Percentiles rank a stretch among this genome's conserved stretches.
These are phyloP conservation scores for Drosophila pseudotakahashii DNA, from an alignment of 2,888 invertebrate genomes.

Conservation along the genomic window DNA sequence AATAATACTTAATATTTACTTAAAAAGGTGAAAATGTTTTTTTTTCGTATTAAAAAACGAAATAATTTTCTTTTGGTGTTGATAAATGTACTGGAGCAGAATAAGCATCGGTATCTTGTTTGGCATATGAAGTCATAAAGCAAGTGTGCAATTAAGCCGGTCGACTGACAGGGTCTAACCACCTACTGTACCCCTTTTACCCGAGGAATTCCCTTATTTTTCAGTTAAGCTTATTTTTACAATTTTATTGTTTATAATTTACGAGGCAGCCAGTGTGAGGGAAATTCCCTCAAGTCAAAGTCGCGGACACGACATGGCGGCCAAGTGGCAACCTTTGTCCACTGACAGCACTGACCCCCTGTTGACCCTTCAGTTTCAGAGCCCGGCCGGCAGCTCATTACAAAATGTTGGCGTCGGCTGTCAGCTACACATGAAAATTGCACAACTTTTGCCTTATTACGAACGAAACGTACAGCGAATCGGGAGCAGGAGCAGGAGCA, in stretches of 20 bases:
- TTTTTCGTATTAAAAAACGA: too few relatives aligned
- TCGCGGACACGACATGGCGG: constrained; percentile 47
- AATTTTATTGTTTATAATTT: constrained; percentile 77
- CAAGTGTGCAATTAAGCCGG: constrained; percentile 76
- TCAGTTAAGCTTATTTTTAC: constrained; percentile 47
- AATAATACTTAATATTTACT: too few relatives aligned
- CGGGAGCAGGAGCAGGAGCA: constrained; percentile 15
- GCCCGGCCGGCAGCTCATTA: constrained; percentile 60
- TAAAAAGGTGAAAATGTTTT: not conserved
- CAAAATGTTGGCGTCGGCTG: constrained; percentile 62
- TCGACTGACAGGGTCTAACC: constrained; percentile 35
- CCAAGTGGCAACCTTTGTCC: constrained; percentile 55
- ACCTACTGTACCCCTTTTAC: constrained; percentile 6
- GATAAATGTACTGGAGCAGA: constrained; percentile 7
- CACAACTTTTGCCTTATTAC: constrained; percentile 80
- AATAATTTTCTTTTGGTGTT: not conserved
- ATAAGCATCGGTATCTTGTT: constrained; percentile 11
- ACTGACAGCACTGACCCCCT: constrained; percentile 20
- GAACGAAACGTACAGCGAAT: constrained; percentile 45
- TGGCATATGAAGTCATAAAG: constrained; percentile 78
- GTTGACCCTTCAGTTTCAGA: constrained; percentile 14
- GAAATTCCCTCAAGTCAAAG: constrained; percentile 48
- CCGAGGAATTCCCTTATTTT: constrained; percentile 23
- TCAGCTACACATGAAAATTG: constrained; percentile 81
- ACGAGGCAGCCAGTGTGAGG: constrained; percentile 24